Base-by-base conservation (phyloP, 2,797 vertebrate species). In the Characodon lateralis region DNA sequence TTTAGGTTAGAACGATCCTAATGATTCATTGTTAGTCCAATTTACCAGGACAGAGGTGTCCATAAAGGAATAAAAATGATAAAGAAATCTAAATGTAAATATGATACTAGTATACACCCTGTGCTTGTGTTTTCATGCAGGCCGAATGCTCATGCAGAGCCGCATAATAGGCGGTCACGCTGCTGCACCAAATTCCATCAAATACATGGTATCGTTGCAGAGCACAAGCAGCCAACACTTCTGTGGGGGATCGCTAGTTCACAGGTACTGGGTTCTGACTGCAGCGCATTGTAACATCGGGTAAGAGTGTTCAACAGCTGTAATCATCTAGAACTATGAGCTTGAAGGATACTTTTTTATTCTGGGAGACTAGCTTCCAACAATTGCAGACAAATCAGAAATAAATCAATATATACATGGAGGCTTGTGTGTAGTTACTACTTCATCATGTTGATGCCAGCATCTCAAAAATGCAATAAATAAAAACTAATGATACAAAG, bases 171-270 rank as follows among this genome's bases (percentile, higher is more conserved):
- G 95, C 1, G 96, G 95, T n/a, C 90, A 93, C 46, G 75, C 86
- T 0, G 91, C 94, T 2, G 85, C 85, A 0, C 94, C 94, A 24
- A 92, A 95, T 83, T 94, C 95, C 66, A 88, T 95, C 83, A 94
- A 81, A 75, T 96, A 96, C 89, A 93, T 95, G 0, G 96, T 96
- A 76, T 96, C 95, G 0, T 87, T 96, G 80, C 96, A 95, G 92
- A 95, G 86, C 85, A 87, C 85, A 56, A 85, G 85, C 43, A 91
- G 93, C 2, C 90, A 91, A 50, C 95, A 95, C 85, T 95, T 95
- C 89, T 96, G 95, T 0, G 94, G 90, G 0, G 94, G 94, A 41
- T 91, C 90, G 1, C 73, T 96, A 78, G 90, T 95, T 74, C 93
- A 95, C 83, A 93, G 90, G 51, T 93, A 84, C 90, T 95, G 94